Evolutionary conservation across 2,113 vertebrate species (phyloP), one percentile per base, ranked within the genome.

Genomic region (Trogon melanurus): DNA sequence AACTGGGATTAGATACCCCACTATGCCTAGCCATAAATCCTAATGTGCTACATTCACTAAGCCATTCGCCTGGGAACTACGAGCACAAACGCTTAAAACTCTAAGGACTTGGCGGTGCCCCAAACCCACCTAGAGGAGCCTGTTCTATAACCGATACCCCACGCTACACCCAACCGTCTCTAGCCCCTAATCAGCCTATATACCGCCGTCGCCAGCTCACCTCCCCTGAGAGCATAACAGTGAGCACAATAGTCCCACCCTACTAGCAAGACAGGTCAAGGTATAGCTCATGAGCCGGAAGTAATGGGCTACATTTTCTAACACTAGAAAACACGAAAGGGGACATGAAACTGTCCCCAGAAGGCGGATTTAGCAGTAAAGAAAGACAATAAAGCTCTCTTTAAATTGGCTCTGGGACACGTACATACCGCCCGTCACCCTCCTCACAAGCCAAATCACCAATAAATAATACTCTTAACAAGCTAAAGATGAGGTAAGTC

Each of bases 271-370:
- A 88, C 34, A 79, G 85, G 66, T 79, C 85, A 34, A 88, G 85
- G 66, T 79, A 64, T 50, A 88, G 75, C 66, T 25, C 0, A 79
- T 25, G 75, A 1, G 1, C 3, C 4, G 50, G 75, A 2, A 72
- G 75, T 2, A 56, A 88, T 79, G 85, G 75, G 75, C n/a, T 79
- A 79, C 66, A 79, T 79, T 88, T 16, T 57, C 75, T 88, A 50
- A 0, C 0, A 0, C n/a, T 54, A 87, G 65, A 62, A 12, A 10
- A 10, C 1, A 60, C 48, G 32, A 1, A 27, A 62, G 0, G 2
- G 2, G 9, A 0, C 0, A 0, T 71, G 45, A 91, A 91, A 83
- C 0, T 0, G 1, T 0, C 44, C 36, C 6, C 3, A 0, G 12
- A 94, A 92, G 64, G 41, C 5, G 16, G 44, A 95, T 85, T 94